Evolutionary conservation across 2,888 invertebrate species (phyloP).

Genomic region (Troides oblongomaculatus): DNA sequence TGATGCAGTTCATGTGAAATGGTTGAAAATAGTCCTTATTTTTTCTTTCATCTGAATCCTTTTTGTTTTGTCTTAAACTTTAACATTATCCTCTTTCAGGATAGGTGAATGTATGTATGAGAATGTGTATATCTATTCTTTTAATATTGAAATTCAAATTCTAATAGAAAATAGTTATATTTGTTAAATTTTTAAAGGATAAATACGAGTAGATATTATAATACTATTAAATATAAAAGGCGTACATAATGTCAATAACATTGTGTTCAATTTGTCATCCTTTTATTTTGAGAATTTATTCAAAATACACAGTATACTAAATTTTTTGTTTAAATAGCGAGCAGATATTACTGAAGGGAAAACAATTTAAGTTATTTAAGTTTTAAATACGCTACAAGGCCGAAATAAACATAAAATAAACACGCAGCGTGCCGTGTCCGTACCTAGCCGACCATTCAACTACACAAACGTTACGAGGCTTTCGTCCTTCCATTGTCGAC

Average conservation of each 20-base stretch:
- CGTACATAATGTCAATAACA: no score
- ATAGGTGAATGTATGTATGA: not conserved
- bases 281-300: not conserved
- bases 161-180: no score
- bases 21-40: not conserved
- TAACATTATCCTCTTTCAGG: not conserved
- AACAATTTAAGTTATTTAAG: not conserved
- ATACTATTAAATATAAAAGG: no score
- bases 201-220: no score
- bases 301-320: not conserved
- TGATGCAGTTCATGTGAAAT: no score
- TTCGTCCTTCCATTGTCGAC: constrained; percentile 12
- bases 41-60: not conserved
- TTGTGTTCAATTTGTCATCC: no score
- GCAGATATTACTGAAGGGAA: no score
- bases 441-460: not conserved
- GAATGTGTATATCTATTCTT: not conserved
- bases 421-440: not conserved
- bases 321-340: not conserved
- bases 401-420: not conserved
- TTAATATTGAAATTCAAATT: no score
- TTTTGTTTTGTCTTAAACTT: not conserved
- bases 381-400: not conserved
- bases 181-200: no score
- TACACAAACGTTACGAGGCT: constrained; percentile 6